Base-by-base conservation (phyloP, 2,888 invertebrate genomes). In the Fabriciana adippe region DNA sequence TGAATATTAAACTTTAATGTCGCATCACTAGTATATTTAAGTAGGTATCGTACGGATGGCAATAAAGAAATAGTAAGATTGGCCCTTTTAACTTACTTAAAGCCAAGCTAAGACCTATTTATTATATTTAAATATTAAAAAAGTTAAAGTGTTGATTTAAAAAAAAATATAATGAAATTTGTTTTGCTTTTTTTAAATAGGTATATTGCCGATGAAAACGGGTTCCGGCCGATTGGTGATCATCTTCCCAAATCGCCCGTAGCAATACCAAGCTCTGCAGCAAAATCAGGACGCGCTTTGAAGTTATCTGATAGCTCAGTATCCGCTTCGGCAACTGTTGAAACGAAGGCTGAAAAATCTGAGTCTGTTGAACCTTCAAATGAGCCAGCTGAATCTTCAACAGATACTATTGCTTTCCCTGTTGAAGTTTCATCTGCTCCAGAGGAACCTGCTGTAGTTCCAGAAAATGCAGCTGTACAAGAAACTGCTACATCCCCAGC, bases 121-220 rank as follows among this genome's bases (percentile, higher is more conserved):
- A 35, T 8, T 35, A 35, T 35, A 35, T 35, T 2, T 8, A 35
- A 35, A 35, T 11, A 6, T 21, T 55, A 26, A 55, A 6, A 55
- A 31, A 55, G n/a, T 15, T 15, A 15, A 31, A 31, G n/a, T 26
- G 15, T 55, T 15, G 35, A 31, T n/a, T 31, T 56, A 18, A 45
- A 45, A 45, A 45, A 35, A 15, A 16, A 26, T 15, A 55, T n/a
- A 14, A 54, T 31, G 35, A 35, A 41, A 41, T 47, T 47, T 15
- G 18, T 3, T 47, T 47, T 15, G 15, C 1, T 45, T 21, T 21
- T 47, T 67, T 55, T 21, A 35, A 35, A 69, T 77, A 94, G 94
- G 69, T 96, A 95, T 76, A 93, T 94, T 64, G 96, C 96, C 72
- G 96, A 96, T 79, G 95, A 96, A 83, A 95, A 96, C 79, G 95